A percentile compares a stretch with the other conserved stretches of the same genome.
These are phyloP conservation scores for Drosophila prolongata DNA, from an alignment of 2,888 invertebrate genomes.

Conservation along the genomic window DNA sequence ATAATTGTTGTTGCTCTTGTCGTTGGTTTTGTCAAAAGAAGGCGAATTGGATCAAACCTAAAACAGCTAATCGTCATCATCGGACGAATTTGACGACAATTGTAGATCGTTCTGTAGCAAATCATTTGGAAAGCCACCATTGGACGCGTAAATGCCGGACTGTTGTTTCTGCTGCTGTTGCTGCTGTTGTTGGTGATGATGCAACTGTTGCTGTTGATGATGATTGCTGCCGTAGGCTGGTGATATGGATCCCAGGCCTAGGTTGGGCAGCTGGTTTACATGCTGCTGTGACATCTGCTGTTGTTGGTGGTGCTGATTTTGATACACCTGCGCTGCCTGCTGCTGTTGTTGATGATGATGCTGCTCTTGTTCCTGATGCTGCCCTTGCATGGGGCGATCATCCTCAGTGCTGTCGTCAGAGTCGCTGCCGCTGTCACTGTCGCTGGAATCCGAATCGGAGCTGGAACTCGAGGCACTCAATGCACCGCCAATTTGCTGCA, in stretches of 20 bases:
- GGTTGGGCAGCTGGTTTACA: slow-evolving; percentile 77
- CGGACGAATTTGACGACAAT: slow-evolving; percentile 93
- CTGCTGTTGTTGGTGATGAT: slow-evolving; percentile 43
- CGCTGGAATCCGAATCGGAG: slow-evolving; percentile 83
- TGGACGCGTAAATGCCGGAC: slow-evolving; percentile 78
- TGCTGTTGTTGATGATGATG: slow-evolving; percentile 44
- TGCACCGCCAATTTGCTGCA: slow-evolving; percentile 82
- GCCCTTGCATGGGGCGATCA: slow-evolving; percentile 62
- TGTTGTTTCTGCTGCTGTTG: slow-evolving; percentile 66
- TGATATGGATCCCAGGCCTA: slow-evolving; percentile 73
- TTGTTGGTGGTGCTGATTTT: slow-evolving; percentile 49
- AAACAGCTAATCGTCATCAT: slow-evolving; percentile 84
- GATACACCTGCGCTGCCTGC: slow-evolving; percentile 48
- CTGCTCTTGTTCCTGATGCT: slow-evolving; percentile 49
- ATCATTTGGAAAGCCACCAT: slow-evolving; percentile 81
- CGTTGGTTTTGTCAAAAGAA: slow-evolving; percentile 40
- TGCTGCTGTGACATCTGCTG: slow-evolving; percentile 61
- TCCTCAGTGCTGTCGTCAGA: slow-evolving; percentile 83
- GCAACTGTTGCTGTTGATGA: slow-evolving; percentile 52
- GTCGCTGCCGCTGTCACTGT: slow-evolving; percentile 83
- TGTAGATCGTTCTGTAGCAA: slow-evolving; percentile 93
- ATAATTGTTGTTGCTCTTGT: slow-evolving; percentile 43
- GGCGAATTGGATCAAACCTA: slow-evolving; percentile 49
- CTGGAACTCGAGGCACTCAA: slow-evolving; percentile 83
- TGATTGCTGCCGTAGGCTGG: slow-evolving; percentile 53